Evolutionary conservation across 2,797 vertebrate species (phyloP), one percentile per base, ranked within the genome.

Genomic region (Helostoma temminkii): DNA sequence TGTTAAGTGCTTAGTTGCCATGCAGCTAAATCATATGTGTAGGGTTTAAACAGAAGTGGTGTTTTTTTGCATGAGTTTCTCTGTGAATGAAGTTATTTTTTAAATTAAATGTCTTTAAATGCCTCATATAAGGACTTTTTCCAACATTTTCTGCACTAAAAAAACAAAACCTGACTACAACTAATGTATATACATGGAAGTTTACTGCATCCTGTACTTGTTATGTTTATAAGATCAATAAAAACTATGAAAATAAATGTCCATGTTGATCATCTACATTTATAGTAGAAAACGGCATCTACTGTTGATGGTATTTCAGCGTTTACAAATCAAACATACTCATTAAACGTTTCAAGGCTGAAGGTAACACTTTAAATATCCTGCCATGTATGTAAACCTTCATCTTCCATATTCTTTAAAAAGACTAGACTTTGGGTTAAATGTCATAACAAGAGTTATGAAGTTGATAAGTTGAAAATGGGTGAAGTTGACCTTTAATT

Each of bases 201-300:
- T 26, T 26, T 26, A 26, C 3, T 6, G 6, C 6, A 26, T 26
- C 6, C 37, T 47, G 22, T 61, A 48, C 6, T 15, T 30, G n/a
- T 60, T 4, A 36, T 57, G 66, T 76, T 59, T 0, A 46, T 30
- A 24, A 24, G 30, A 69, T 37, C 45, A 66, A 66, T 81, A 60
- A 72, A 79, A 64, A 41, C 45, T 36, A 47, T 62, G 12, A 66
- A 60, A 61, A 55, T 36, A 60, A 26, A 47, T 43, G 3, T 19
- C 1, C 1, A 37, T 3, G 11, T 47, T 21, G 22, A 26, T 26
- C 26, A 26, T 3, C 26, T 26, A 26, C 26, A 26, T 3, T 26
- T 6, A 26, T 3, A n/a, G n/a, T n/a, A n/a, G n/a, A n/a, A n/a
- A n/a, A n/a, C n/a, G n/a, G n/a, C n/a, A 26, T 26, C 26, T 3